phyloP scores from a whole-genome alignment of 2,113 vertebrate species.

The Platysteira castanea region DNA sequence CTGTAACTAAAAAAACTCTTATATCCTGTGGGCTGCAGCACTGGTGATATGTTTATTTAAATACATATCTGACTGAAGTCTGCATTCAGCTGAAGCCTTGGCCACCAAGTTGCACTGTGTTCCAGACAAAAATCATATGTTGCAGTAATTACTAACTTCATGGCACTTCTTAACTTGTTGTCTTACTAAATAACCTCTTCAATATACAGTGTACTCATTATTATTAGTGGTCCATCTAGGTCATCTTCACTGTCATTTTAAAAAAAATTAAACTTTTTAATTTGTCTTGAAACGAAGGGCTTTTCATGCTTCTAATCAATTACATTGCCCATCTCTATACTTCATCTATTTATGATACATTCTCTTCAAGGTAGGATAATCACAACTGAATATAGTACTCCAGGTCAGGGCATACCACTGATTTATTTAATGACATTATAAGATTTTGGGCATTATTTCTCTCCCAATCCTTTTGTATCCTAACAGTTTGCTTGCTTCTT shows the following conservation, averaged over 20 bases:
- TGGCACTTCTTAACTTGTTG: background rate
- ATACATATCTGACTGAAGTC: background rate
- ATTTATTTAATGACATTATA: constrained; percentile 30
- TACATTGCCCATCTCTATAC: background rate
- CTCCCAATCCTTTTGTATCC: background rate
- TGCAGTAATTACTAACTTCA: background rate
- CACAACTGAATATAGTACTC: background rate
- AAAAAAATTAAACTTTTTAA: background rate
- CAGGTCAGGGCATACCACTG: background rate
- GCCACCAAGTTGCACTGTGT: background rate
- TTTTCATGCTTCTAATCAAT: background rate
- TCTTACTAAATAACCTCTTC: background rate
- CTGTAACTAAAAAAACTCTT: background rate
- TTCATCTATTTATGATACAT: background rate
- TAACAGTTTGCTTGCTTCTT: background rate
- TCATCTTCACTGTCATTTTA: background rate
- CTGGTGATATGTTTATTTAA: background rate
- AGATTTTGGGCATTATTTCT: constrained; percentile 26
- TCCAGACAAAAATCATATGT: background rate
- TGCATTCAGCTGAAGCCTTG: background rate
- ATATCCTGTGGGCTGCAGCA: background rate
- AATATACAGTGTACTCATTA: background rate
- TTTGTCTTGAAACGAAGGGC: background rate
- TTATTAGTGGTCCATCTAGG: background rate
- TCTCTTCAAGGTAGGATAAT: background rate